phyloP scores from a whole-genome alignment of 2,113 vertebrate genomes.

The Rhinolophus sinicus region DNA sequence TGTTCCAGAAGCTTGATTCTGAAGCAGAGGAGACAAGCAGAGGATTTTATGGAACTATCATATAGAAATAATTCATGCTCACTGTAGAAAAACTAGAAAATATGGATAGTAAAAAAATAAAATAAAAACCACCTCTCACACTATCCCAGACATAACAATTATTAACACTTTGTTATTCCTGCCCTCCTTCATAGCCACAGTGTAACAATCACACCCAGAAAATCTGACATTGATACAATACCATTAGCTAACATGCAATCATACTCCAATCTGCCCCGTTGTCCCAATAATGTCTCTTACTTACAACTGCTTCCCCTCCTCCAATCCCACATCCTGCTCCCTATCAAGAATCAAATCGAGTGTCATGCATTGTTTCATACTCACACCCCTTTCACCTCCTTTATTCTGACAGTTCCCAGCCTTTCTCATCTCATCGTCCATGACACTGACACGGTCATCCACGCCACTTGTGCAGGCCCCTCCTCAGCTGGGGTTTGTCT shows the following conservation, averaged over 20 bases:
- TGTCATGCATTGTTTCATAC: background rate
- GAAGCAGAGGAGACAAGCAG: background rate
- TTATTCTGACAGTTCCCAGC: background rate
- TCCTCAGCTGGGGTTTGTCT: background rate
- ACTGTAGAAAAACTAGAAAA: background rate
- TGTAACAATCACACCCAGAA: background rate
- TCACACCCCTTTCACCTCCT: background rate
- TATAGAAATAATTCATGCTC: background rate
- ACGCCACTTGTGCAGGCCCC: background rate
- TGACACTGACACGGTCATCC: background rate
- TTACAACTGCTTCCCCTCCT: background rate
- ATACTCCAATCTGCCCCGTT: background rate
- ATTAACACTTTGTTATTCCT: background rate
- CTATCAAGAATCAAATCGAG: background rate
- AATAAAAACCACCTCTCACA: background rate
- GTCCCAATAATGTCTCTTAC: background rate
- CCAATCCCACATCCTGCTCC: fast-evolving
- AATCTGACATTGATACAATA: background rate
- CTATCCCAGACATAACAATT: background rate
- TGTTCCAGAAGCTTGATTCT: background rate
- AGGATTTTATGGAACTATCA: background rate
- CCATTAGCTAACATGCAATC: background rate
- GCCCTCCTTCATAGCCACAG: background rate
- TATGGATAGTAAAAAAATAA: background rate
- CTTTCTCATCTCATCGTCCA: background rate